Percentiles rank a stretch among this genome's conserved stretches.
Evolutionary conservation across 2,113 vertebrate genomes (phyloP).

Genomic region (Canis aureus): DNA sequence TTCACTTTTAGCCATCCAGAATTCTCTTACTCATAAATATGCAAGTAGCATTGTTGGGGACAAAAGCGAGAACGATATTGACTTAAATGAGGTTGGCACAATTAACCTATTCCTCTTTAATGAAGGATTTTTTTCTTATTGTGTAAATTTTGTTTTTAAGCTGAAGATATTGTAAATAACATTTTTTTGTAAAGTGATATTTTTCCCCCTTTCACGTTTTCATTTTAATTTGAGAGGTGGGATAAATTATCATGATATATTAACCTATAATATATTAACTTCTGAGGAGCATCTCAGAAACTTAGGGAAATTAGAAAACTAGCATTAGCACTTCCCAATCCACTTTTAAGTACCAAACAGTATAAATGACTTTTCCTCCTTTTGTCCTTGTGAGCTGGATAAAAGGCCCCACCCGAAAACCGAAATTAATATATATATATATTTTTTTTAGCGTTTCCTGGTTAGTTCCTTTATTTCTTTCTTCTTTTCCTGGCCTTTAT

Average conservation of each 20-base stretch:
- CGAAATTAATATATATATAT: not conserved
- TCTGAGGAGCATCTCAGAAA: slow-evolving; percentile 59
- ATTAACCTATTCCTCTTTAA: slow-evolving; percentile 54
- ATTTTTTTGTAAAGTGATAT: slow-evolving; percentile 59
- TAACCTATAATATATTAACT: slow-evolving; percentile 52
- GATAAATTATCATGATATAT: slow-evolving; percentile 56
- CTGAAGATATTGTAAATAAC: slow-evolving; percentile 39
- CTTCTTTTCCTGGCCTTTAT: slow-evolving; percentile 45
- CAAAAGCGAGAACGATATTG: slow-evolving; percentile 69
- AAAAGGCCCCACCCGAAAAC: slow-evolving; percentile 36
- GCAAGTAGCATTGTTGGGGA: slow-evolving; percentile 50
- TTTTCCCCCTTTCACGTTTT: slow-evolving; percentile 49
- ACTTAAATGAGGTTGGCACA: slow-evolving; percentile 34
- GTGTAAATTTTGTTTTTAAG: slow-evolving; percentile 55
- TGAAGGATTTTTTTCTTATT: slow-evolving; percentile 27
- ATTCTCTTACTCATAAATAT: slow-evolving; percentile 70
- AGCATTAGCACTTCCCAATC: slow-evolving; percentile 48
- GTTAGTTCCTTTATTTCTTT: slow-evolving; percentile 38
- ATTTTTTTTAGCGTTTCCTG: not conserved
- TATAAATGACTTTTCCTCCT: slow-evolving; percentile 48
- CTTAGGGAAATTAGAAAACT: slow-evolving; percentile 47
- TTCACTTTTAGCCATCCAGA: slow-evolving; percentile 66
- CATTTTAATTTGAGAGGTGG: slow-evolving; percentile 60
- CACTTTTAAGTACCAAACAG: slow-evolving; percentile 49
- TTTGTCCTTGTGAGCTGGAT: not conserved